Evolutionary conservation across 2,113 vertebrate species (phyloP), one percentile per base, ranked within the genome.

Genomic region (Rallus limicola): DNA sequence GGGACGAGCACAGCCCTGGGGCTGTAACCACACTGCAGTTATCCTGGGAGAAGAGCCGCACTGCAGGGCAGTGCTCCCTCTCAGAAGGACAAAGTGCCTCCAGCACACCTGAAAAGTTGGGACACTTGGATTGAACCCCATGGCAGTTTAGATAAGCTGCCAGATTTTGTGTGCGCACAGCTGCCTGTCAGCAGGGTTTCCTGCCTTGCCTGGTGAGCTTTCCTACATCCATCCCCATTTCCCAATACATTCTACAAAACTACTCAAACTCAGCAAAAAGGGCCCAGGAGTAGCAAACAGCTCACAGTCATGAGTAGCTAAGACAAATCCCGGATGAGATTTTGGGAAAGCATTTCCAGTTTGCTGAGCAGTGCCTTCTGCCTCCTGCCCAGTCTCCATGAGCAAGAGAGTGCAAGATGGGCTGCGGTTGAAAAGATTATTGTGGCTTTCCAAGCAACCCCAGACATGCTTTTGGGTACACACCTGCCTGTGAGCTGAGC

Each of bases 281-380:
- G 38, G 44, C 34, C 44, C 28, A 38, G 52, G 26, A 93, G 58
- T 13, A 64, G 85, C 53, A 44, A 96, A 72, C 20, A 85, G 52
- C 60, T 84, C 68, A 72, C 8, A 82, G 68, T 2, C 40, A 15
- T 9, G 16, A 76, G 44, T 21, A 96, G 71, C 58, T 65, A 60
- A 85, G 31, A 79, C 46, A 91, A 38, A 9, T 81, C 28, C 64
- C 38, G 81, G 87, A 36, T 3, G 38, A 69, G 71, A 31, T 20
- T 89, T 84, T 78, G 81, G 74, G 44, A 86, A 94, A 84, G 65
- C 28, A 42, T 55, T 75, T 18, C 16, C 48, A n/a, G 65, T 63
- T 29, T 68, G 70, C 70, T 63, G 88, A 75, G 70, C 65, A 60
- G 55, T 21, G 60, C 24, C 29, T 75, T 78, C 91, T 88, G 78